A percentile compares a stretch with the other conserved stretches of the same genome.
Conservation (phyloP, 30 jellyfish, hydroid and myxozoan genomes). For the Nemopilema nomurai region DNA sequence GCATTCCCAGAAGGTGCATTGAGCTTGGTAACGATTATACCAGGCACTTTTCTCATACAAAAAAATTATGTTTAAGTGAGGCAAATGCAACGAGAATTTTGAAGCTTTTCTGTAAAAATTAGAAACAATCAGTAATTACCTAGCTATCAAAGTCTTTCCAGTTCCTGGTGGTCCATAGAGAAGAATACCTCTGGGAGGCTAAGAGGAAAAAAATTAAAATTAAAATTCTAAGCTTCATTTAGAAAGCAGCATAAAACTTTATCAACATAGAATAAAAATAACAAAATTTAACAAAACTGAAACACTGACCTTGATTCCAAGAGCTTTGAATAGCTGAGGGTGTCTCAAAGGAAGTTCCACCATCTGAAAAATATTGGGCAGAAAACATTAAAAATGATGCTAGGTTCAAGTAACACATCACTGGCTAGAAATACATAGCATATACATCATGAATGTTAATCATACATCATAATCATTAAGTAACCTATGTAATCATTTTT, state of each 20-base stretch:
- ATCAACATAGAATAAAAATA: neutral
- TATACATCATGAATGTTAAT: neutral
- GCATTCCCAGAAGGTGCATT: no score
- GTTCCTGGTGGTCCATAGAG: constrained; percentile 99
- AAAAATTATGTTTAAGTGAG: no score
- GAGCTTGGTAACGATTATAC: no score
- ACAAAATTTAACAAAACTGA: neutral
- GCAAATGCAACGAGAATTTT: no score
- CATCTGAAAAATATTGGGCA: constrained; percentile 53
- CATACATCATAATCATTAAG: no score
- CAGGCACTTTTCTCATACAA: no score
- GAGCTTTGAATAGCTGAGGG: constrained; percentile 98
- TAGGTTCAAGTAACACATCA: neutral
- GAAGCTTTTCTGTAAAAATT: no score
- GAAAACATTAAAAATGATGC: neutral
- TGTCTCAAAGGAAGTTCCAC: constrained; percentile 98
- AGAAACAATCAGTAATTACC: constrained; percentile 31
- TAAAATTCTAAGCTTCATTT: no score
- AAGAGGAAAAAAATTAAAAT: neutral
- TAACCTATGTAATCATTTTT: no score
- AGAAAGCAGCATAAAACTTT: no score
- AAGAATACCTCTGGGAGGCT: constrained; percentile 99
- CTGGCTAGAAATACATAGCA: neutral
- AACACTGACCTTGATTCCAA: constrained; percentile 84
- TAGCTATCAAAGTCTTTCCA: constrained; percentile 99